Conservation (phyloP, 2,113 vertebrate species). For the Phoenicopterus ruber region DNA sequence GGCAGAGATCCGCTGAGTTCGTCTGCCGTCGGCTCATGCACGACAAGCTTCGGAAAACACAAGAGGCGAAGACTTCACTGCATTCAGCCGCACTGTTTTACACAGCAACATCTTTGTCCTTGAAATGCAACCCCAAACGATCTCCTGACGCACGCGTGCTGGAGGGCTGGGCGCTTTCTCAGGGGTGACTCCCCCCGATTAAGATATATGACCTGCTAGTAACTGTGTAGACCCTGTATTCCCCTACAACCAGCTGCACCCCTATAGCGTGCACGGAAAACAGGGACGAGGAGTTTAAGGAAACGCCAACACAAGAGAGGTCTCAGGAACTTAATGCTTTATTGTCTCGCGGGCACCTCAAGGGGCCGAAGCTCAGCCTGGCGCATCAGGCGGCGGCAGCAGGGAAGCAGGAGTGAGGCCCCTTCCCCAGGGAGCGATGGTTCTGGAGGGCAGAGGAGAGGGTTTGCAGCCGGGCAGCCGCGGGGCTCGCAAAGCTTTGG, state of each 20-base stretch:
- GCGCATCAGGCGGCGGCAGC: background rate
- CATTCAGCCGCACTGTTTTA: background rate
- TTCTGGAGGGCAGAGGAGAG: background rate
- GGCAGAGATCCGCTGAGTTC: too few species aligned
- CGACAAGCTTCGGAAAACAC: background rate
- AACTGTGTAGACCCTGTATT: too few species aligned
- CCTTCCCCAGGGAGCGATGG: background rate
- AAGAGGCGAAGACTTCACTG: background rate
- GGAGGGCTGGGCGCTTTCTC: background rate
- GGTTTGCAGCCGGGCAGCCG: background rate
- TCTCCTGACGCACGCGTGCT: rapidly evolving
- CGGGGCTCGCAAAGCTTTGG: background rate
- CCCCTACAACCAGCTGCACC: background rate
- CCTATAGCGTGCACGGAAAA: background rate
- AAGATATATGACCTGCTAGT: background rate
- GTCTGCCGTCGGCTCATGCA: rapidly evolving
- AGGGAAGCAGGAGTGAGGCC: background rate
- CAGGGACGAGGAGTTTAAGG: background rate
- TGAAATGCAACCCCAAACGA: rapidly evolving
- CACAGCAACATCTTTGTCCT: background rate
- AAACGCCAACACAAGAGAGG: background rate
- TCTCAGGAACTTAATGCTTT: background rate
- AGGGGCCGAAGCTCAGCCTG: background rate
- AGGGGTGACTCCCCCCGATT: background rate
- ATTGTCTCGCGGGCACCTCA: background rate